These are phyloP conservation scores for Miltochrista miniata DNA, from an alignment of 2,888 invertebrate species.

Conservation along the genomic window DNA sequence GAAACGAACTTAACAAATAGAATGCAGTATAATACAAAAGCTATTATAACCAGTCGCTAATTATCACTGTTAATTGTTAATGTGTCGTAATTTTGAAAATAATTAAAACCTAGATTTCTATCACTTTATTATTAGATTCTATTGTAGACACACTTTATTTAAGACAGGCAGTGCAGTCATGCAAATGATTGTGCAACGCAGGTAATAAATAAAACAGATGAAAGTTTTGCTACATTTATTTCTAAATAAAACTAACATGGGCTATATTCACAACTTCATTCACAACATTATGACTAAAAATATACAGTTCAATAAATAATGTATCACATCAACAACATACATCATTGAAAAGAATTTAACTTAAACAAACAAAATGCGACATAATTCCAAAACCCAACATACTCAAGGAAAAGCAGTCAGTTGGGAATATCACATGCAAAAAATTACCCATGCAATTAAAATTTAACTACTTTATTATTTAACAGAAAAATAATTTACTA, in stretches of 20 bases:
- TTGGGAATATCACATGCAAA: slow-evolving; percentile 58
- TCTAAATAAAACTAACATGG: slow-evolving; percentile 67
- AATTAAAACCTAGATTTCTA: slow-evolving; percentile 16
- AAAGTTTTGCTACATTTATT: slow-evolving; percentile 68
- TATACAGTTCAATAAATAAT: slow-evolving; percentile 25
- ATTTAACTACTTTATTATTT: slow-evolving; percentile 47
- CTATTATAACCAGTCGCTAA: slow-evolving; percentile 9
- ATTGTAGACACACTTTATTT: no score
- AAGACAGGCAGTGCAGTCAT: slow-evolving; percentile 48
- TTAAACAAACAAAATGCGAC: slow-evolving; percentile 18
- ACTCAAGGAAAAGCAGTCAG: slow-evolving; percentile 31
- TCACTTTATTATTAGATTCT: slow-evolving; percentile 14
- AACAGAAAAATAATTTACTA: slow-evolving; percentile 60
- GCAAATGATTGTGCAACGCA: slow-evolving; percentile 42
- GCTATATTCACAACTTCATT: slow-evolving; percentile 65
- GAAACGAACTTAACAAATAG: slow-evolving; percentile 5
- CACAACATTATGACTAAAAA: slow-evolving; percentile 46
- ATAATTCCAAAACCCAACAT: slow-evolving; percentile 25
- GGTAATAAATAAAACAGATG: slow-evolving; percentile 69
- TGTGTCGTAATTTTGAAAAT: neutral
- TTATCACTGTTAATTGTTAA: slow-evolving; percentile 20
- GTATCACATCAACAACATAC: slow-evolving; percentile 19
- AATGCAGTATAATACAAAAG: slow-evolving; percentile 23
- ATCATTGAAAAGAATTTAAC: slow-evolving; percentile 11
- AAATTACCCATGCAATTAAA: slow-evolving; percentile 64